A percentile compares a stretch with the other conserved stretches of the same genome.
These are phyloP conservation scores for Margarornis squamiger DNA, from an alignment of 2,797 vertebrate genomes.

Conservation along the genomic window DNA sequence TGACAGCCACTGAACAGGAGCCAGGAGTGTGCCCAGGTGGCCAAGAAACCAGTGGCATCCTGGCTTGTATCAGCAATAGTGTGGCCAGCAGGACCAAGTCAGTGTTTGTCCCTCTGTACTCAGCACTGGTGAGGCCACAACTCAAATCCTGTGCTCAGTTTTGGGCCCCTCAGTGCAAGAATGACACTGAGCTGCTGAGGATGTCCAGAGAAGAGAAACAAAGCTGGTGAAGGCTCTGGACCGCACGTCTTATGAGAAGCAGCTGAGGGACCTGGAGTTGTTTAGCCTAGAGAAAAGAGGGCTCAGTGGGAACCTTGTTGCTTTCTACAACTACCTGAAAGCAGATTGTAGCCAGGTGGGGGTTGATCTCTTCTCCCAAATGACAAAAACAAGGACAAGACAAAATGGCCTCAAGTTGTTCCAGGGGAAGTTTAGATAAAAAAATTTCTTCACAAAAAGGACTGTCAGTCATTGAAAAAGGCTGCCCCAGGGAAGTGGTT, in stretches of 20 bases:
- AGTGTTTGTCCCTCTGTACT: background rate
- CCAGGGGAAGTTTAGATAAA: background rate
- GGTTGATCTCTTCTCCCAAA: background rate
- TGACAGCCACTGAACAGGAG: background rate
- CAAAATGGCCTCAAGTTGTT: background rate
- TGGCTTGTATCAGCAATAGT: background rate
- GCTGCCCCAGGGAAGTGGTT: background rate
- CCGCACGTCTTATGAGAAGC: background rate
- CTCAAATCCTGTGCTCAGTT: accelerated
- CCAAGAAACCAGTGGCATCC: background rate
- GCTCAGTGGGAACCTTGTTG: background rate
- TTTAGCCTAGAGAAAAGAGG: background rate
- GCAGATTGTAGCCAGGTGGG: accelerated
- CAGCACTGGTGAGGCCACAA: background rate
- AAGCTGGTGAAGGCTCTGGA: background rate
- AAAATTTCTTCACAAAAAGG: background rate
- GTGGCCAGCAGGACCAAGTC: background rate
- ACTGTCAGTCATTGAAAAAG: background rate
- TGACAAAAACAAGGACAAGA: background rate
- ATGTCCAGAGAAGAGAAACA: background rate
- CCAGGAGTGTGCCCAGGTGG: background rate
- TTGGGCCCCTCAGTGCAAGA: background rate
- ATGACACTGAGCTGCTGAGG: background rate
- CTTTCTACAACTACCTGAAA: background rate
- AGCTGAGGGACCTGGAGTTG: background rate